A percentile compares a stretch with the other conserved stretches of the same genome.
These are phyloP conservation scores for Saguinus imperator DNA, from an alignment of 2,113 vertebrate species.

Conservation along the genomic window DNA sequence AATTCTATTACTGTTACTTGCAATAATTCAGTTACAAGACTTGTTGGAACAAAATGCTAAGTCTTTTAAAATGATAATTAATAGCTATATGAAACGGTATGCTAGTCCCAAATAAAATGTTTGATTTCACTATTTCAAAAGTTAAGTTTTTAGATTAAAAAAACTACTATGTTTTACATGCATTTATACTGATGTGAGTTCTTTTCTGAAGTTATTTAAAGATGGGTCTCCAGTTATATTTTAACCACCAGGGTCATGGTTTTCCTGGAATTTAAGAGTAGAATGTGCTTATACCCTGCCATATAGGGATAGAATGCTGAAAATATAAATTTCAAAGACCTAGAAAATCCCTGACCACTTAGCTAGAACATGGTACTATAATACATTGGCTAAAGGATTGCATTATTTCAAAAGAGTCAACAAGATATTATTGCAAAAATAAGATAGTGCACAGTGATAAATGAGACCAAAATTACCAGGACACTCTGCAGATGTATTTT, in stretches of 20 bases:
- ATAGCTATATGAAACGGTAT: background rate
- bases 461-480: background rate
- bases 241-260: background rate
- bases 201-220: background rate
- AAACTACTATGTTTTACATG: background rate
- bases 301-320: background rate
- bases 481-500: background rate
- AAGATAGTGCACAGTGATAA: background rate
- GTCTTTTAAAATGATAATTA: background rate
- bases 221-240: background rate
- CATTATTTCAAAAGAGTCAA: constrained; percentile 74
- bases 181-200: background rate
- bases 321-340: background rate
- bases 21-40: background rate
- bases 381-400: constrained; percentile 69
- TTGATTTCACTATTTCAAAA: background rate
- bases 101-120: background rate
- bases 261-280: constrained; percentile 24
- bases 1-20: background rate
- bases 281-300: background rate
- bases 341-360: background rate
- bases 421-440: constrained; percentile 27
- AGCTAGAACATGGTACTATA: background rate
- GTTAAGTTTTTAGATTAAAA: background rate
- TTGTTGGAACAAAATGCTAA: background rate